Conservation (phyloP, 2,113 vertebrate species). For the Heteronetta atricapilla region DNA sequence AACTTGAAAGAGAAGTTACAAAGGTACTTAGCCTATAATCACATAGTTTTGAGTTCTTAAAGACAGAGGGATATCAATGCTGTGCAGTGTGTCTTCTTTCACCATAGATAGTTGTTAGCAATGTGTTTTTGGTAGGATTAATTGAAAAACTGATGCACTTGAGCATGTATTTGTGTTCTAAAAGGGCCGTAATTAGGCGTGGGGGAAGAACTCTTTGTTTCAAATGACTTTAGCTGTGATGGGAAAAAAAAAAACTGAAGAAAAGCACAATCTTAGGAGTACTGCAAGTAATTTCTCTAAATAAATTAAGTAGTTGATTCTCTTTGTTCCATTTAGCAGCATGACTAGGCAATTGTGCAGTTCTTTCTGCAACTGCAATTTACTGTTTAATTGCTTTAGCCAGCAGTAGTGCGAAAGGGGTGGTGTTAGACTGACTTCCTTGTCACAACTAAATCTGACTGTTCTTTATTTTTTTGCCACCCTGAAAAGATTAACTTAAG, state of each 20-base stretch:
- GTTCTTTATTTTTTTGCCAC: neutral
- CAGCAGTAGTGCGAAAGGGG: neutral
- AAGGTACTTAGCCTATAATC: neutral
- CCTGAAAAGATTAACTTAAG: neutral
- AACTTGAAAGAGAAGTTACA: conserved; percentile 6
- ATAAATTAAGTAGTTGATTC: neutral
- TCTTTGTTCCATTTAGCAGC: neutral
- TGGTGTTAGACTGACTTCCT: neutral
- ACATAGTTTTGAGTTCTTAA: neutral
- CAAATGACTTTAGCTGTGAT: neutral
- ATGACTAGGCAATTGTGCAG: neutral
- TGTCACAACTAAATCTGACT: neutral
- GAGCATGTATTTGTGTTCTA: neutral
- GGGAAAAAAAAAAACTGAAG: neutral
- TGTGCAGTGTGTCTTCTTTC: neutral
- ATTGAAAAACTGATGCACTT: neutral
- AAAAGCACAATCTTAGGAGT: neutral
- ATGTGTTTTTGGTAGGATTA: neutral
- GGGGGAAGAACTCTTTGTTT: neutral
- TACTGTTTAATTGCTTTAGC: conserved; percentile 12
- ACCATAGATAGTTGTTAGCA: neutral
- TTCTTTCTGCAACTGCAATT: neutral
- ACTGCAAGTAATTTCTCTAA: neutral
- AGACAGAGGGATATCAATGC: neutral
- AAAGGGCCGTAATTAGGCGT: neutral